These are phyloP conservation scores for Ctenodactylus gundi DNA, from an alignment of 2,113 vertebrate genomes.

Conservation along the genomic window DNA sequence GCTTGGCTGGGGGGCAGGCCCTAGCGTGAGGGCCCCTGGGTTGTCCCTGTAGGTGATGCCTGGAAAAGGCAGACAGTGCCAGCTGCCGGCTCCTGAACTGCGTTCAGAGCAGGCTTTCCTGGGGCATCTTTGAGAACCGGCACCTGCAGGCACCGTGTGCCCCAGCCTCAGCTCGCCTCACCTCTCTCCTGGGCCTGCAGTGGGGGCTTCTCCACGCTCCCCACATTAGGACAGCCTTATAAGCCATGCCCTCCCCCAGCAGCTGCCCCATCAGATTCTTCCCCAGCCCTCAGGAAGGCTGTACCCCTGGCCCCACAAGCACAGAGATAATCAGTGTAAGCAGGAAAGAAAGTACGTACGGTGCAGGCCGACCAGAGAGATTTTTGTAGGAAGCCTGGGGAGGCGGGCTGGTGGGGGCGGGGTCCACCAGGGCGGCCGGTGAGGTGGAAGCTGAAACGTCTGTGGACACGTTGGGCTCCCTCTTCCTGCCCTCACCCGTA, in stretches of 20 bases:
- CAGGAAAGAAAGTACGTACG: too few species aligned
- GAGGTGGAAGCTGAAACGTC: too few species aligned
- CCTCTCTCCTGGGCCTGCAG: not conserved
- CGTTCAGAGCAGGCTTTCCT: not conserved
- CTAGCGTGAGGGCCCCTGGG: not conserved
- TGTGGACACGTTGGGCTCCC: too few species aligned
- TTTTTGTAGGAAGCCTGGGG: not conserved
- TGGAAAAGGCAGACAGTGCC: not conserved
- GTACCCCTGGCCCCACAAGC: not conserved
- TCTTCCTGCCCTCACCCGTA: too few species aligned
- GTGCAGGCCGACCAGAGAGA: too few species aligned
- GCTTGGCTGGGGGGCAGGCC: too few species aligned
- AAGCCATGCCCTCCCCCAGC: not conserved
- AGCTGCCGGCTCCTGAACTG: rapidly evolving
- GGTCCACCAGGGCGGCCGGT: not conserved
- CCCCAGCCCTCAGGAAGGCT: not conserved
- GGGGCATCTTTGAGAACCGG: not conserved
- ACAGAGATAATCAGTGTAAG: not conserved
- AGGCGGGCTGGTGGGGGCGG: not conserved
- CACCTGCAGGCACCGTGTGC: rapidly evolving
- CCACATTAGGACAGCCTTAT: not conserved
- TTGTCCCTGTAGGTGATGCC: not conserved
- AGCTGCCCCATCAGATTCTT: not conserved
- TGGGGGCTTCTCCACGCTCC: not conserved
- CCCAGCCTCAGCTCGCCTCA: not conserved